Base-by-base conservation (phyloP, 2,888 invertebrate species). In the Penaeus monodon region DNA sequence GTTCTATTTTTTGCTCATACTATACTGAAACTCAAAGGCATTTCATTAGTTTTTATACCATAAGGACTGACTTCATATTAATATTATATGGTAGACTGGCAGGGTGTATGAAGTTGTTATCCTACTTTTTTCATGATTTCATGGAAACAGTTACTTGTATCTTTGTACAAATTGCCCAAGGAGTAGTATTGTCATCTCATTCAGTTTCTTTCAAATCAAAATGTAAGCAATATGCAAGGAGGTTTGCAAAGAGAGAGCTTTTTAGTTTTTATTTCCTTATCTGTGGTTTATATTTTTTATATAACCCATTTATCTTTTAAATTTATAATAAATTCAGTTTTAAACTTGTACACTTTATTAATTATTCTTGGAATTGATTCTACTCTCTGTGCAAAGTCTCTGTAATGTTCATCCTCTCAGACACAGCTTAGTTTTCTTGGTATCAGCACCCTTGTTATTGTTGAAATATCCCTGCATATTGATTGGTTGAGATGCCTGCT, bases 171-270 rank as follows among this genome's bases (percentile, higher is more conserved):
- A 66, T 81, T 81, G 57, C 49, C 65, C 68, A 44, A 81, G 81
- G 81, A 68, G 68, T 68, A 81, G 81, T 44, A 81, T 20, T 68
- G 63, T 70, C 44, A 57, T 70, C 29, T 68, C 49, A 70, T 82
- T 82, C 27, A 68, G 49, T n/a, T 83, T 83, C 74, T 83, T 33
- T 73, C 65, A 74, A 74, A 83, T 76, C 73, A 74, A 83, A 64
- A 76, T 82, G 12, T 78, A 78, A 57, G 76, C 81, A 81, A 66
- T 81, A 66, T 81, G 81, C 81, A 81, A 81, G 68, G 81, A 68
- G 68, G 44, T 66, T 68, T 68, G 66, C 66, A 33, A 65, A 81
- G 81, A 12, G n/a, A 77, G 74, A 70, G 29, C 63, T 14, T 84
- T 63, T 73, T 22, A n/a, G 49, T 82, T 17, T 76, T 49, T 49